Percentiles rank a stretch among this genome's conserved stretches.
Evolutionary conservation across 2,113 vertebrate species (phyloP).

Genomic region (Cheirogaleus medius): DNA sequence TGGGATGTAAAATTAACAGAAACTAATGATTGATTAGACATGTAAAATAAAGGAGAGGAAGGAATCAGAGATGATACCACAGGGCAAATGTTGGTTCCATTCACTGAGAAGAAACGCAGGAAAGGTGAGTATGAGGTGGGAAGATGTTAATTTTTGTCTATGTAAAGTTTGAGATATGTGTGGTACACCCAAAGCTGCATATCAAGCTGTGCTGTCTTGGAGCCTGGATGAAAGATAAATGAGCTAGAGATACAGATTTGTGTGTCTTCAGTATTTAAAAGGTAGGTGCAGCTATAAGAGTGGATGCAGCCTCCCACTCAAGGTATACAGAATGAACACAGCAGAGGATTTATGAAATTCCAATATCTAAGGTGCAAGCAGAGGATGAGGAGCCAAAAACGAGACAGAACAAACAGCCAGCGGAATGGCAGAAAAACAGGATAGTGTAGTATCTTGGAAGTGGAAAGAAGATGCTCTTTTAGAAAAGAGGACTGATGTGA

Average conservation of each 20-base stretch:
- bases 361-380: not conserved
- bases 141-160: not conserved
- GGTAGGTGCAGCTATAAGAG: not conserved
- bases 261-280: not conserved
- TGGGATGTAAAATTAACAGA: not conserved
- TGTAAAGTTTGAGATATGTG: not conserved
- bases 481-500: not conserved
- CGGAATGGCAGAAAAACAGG: not conserved
- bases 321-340: not conserved
- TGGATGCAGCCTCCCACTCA: not conserved
- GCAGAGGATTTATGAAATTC: not conserved
- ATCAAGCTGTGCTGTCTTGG: not conserved
- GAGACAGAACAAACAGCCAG: not conserved
- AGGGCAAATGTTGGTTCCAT: not conserved
- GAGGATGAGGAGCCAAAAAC: not conserved
- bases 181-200: not conserved
- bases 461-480: not conserved
- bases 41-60: not conserved
- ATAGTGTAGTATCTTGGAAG: not conserved
- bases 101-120: not conserved
- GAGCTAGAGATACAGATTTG: not conserved
- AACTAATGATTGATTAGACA: not conserved
- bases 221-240: not conserved
- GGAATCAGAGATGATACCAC: not conserved
- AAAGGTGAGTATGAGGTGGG: not conserved